A percentile compares a stretch with the other conserved stretches of the same genome.
These are phyloP conservation scores for Apodemia zela DNA, from an alignment of 2,888 invertebrate species.

Conservation along the genomic window DNA sequence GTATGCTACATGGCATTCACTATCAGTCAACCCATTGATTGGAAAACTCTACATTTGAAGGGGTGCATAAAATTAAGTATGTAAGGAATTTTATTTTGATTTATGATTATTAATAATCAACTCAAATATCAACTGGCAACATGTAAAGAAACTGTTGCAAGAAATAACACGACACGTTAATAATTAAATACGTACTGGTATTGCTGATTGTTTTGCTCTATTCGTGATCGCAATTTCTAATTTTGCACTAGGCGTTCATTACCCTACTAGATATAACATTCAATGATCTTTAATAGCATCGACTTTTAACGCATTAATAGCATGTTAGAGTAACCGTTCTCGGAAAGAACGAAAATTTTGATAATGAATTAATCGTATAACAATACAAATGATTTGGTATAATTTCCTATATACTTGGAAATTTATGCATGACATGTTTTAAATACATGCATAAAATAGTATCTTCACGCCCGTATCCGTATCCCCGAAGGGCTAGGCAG, in stretches of 20 bases:
- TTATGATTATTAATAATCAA: neutral
- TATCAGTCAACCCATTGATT: too few relatives aligned
- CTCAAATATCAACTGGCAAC: neutral
- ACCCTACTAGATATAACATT: slow-evolving; percentile 6
- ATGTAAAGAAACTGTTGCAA: neutral
- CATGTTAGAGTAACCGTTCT: neutral
- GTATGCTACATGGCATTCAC: too few relatives aligned
- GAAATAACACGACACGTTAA: neutral
- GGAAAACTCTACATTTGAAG: too few relatives aligned
- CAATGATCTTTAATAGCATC: slow-evolving; percentile 5
- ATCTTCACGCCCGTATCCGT: too few relatives aligned
- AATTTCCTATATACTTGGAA: neutral
- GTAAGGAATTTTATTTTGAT: neutral
- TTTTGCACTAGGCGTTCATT: slow-evolving; percentile 14
- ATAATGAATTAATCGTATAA: neutral
- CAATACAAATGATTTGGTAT: neutral
- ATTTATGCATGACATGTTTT: too few relatives aligned
- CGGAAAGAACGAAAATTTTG: neutral
- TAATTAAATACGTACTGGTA: slow-evolving; percentile 1
- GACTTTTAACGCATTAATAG: too few relatives aligned
- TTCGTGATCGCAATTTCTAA: neutral
- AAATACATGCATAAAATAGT: too few relatives aligned
- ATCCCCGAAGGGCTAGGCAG: too few relatives aligned
- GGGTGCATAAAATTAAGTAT: too few relatives aligned
- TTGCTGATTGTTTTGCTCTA: slow-evolving; percentile 8